Percentiles rank a stretch among this genome's conserved stretches.
These are phyloP conservation scores for Chunga burmeisteri DNA, from an alignment of 2,113 vertebrate genomes.

Conservation along the genomic window DNA sequence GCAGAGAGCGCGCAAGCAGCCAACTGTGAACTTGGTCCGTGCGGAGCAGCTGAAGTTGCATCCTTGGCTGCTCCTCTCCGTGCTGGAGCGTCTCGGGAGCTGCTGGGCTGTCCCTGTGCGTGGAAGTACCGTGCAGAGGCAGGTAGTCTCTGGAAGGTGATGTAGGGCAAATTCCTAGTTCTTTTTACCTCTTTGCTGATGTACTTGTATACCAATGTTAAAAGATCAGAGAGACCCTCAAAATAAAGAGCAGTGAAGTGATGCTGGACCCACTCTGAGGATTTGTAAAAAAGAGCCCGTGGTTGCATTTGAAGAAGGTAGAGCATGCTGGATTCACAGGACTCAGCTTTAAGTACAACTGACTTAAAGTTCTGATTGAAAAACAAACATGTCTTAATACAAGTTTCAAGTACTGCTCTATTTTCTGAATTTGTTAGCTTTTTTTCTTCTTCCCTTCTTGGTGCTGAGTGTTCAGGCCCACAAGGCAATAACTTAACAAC, in stretches of 20 bases:
- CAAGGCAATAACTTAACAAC: background rate
- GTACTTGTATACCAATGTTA: background rate
- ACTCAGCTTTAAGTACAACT: background rate
- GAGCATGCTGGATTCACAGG: background rate
- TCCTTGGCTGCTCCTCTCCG: background rate
- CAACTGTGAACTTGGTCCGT: background rate
- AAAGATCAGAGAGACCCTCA: background rate
- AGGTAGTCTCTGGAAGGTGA: background rate
- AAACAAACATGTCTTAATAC: background rate
- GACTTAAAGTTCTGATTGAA: background rate
- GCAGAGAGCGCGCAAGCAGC: background rate
- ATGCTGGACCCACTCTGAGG: background rate
- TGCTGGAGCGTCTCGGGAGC: background rate
- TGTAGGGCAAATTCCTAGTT: background rate
- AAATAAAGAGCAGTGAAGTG: background rate
- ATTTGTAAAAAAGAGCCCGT: background rate
- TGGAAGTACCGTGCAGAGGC: background rate
- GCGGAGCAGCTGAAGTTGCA: background rate
- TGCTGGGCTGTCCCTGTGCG: background rate
- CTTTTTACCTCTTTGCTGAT: background rate
- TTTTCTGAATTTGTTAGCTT: background rate
- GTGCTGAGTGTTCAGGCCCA: background rate
- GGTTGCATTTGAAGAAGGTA: background rate
- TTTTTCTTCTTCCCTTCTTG: background rate
- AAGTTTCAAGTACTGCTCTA: background rate